Percentiles rank a stretch among this genome's conserved stretches.
These are phyloP conservation scores for Cantharis lateralis DNA, from an alignment of 2,888 invertebrate genomes.

Conservation along the genomic window DNA sequence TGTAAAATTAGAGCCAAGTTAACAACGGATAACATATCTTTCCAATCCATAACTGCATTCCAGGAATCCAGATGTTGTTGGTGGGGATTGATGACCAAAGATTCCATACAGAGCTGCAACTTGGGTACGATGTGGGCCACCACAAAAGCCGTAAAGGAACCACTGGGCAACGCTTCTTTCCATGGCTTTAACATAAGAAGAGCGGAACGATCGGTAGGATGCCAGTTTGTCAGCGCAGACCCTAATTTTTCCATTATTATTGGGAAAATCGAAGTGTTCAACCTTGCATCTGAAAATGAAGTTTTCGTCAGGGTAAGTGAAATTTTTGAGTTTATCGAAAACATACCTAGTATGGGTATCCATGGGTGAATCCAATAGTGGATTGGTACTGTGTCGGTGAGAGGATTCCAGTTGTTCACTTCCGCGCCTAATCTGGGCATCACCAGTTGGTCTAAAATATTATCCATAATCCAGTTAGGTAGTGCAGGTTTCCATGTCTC, in stretches of 20 bases:
- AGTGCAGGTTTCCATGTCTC: slow-evolving; percentile 80
- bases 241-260: slow-evolving; percentile 91
- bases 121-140: slow-evolving; percentile 89
- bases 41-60: slow-evolving; percentile 96
- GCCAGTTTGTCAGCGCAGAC: slow-evolving; percentile 89
- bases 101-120: slow-evolving; percentile 71
- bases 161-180: slow-evolving; percentile 66
- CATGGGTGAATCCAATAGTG: slow-evolving; percentile 98
- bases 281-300: slow-evolving; percentile 43
- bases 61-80: slow-evolving; percentile 82
- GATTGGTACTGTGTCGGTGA: slow-evolving; percentile 92
- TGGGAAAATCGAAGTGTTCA: slow-evolving; percentile 71
- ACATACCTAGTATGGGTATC: slow-evolving; percentile 79
- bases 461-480: slow-evolving; percentile 82
- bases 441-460: slow-evolving; percentile 81
- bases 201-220: slow-evolving; percentile 93
- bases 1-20: slow-evolving; percentile 82
- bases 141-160: slow-evolving; percentile 79
- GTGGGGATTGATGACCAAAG: slow-evolving; percentile 71
- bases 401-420: slow-evolving; percentile 92
- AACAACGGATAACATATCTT: slow-evolving; percentile 77
- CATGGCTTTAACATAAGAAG: slow-evolving; percentile 91
- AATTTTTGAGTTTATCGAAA: too few relatives aligned
- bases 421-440: slow-evolving; percentile 75
- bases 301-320: neutral